Evolutionary conservation across 1,140 invertebrate species (phyloP).

Genomic region (Nylanderia fulva): DNA sequence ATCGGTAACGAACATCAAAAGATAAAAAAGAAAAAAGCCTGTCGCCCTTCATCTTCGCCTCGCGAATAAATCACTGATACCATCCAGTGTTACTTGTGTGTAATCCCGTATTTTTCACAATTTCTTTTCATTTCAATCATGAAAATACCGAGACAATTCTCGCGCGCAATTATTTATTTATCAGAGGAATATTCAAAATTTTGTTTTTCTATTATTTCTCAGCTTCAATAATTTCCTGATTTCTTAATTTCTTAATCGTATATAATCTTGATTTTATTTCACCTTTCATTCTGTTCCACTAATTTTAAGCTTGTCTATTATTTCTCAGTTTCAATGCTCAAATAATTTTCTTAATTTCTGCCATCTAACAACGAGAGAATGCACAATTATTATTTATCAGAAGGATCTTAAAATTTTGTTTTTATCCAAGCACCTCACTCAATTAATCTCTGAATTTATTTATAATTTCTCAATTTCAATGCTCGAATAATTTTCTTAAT

Average conservation of each 20-base stretch:
- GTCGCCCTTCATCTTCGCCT: background rate
- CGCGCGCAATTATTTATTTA: background rate
- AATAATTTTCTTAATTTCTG: background rate
- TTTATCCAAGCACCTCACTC: too few relatives aligned
- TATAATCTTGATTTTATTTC: background rate
- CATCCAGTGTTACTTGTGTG: background rate
- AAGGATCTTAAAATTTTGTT: too few relatives aligned
- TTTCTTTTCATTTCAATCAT: background rate
- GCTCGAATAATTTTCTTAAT: background rate
- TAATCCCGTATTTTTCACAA: background rate
- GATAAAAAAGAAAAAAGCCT: slow-evolving; percentile 17
- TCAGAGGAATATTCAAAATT: background rate
- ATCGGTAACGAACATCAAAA: slow-evolving; percentile 21
- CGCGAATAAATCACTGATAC: slow-evolving; percentile 32
- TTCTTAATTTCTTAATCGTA: too few relatives aligned
- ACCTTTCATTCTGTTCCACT: background rate
- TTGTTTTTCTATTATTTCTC: too few relatives aligned
- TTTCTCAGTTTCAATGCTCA: slow-evolving; percentile 1
- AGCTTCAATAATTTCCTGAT: too few relatives aligned
- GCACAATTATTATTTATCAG: too few relatives aligned
- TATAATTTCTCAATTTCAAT: background rate
- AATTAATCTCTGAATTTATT: too few relatives aligned
- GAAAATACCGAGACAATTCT: background rate
- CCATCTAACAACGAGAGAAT: too few relatives aligned
- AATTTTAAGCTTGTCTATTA: background rate